Percentiles rank a stretch among this genome's conserved stretches.
These are phyloP conservation scores for Drosophila lowei DNA, from an alignment of 1,140 invertebrate species.

Conservation along the genomic window DNA sequence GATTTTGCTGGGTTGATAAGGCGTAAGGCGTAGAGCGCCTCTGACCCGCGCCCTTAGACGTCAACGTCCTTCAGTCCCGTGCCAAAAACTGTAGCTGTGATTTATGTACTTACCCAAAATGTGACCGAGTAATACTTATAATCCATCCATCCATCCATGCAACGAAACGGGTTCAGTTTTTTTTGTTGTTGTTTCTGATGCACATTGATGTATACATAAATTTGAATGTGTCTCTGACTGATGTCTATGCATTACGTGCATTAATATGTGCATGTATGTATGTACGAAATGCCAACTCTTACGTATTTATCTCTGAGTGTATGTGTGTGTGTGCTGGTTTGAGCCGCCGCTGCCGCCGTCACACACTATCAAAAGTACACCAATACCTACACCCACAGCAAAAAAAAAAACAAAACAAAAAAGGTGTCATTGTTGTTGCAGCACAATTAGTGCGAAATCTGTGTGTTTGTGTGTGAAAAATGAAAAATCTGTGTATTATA, in stretches of 20 bases:
- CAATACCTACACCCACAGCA: conserved; percentile 12
- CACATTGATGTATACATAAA: conserved; percentile 22
- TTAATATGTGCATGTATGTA: conserved; percentile 15
- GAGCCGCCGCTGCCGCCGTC: conserved; percentile 3
- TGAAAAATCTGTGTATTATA: conserved; percentile 57
- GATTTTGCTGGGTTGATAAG: conserved; percentile 10
- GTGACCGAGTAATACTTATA: conserved; percentile 10
- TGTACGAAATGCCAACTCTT: conserved; percentile 51
- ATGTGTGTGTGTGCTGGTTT: conserved; percentile 26
- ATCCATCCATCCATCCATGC: neutral
- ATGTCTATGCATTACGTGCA: conserved; percentile 21
- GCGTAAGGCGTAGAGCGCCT: conserved; percentile 4
- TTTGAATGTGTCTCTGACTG: neutral
- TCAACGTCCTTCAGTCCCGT: too few species aligned
- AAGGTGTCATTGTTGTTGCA: conserved; percentile 31
- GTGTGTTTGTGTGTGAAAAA: conserved; percentile 31
- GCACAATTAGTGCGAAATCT: conserved; percentile 53
- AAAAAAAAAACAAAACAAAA: conserved; percentile 9
- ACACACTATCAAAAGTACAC: conserved; percentile 4
- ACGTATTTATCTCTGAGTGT: conserved; percentile 17
- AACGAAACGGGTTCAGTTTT: neutral
- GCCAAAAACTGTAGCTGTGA: conserved; percentile 2
- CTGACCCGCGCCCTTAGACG: too few species aligned
- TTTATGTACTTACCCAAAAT: conserved; percentile 16
- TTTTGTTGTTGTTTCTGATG: conserved; percentile 19